Evolutionary conservation across 2,797 vertebrate genomes (phyloP).

Genomic region (Triplophysa yarkandensis): DNA sequence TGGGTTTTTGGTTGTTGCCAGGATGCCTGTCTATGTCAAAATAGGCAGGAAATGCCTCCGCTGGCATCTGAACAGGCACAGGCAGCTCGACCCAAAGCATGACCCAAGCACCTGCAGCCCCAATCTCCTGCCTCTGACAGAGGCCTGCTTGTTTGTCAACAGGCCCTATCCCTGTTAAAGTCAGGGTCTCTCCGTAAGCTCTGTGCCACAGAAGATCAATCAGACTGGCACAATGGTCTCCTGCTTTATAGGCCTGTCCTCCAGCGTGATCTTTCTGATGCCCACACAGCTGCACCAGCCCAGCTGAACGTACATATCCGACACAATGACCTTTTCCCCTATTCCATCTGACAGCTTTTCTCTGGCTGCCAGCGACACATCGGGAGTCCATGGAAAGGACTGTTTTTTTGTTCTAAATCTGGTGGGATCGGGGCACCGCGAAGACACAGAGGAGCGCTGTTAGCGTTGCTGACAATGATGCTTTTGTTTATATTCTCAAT

Average conservation of each 20-base stretch:
- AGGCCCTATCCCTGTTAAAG: slow-evolving; percentile 68
- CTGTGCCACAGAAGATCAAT: slow-evolving; percentile 74
- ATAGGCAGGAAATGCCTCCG: slow-evolving; percentile 79
- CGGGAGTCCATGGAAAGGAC: slow-evolving; percentile 38
- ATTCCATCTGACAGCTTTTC: slow-evolving; percentile 47
- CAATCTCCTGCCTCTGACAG: slow-evolving; percentile 71
- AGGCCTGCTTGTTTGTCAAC: slow-evolving; percentile 74
- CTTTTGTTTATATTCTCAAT: slow-evolving; percentile 72
- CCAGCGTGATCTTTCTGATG: slow-evolving; percentile 63
- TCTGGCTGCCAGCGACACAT: slow-evolving; percentile 55
- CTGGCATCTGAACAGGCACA: slow-evolving; percentile 72
- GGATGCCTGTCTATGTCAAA: slow-evolving; percentile 74
- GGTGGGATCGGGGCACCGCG: slow-evolving; percentile 59
- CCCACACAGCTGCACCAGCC: slow-evolving; percentile 75
- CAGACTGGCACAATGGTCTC: slow-evolving; percentile 76
- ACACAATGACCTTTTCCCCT: slow-evolving; percentile 68
- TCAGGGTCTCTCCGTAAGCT: slow-evolving; percentile 71
- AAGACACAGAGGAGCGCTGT: slow-evolving; percentile 74
- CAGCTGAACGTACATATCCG: slow-evolving; percentile 71
- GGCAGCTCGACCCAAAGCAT: slow-evolving; percentile 72
- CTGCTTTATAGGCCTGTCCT: slow-evolving; percentile 73
- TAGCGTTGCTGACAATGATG: slow-evolving; percentile 62
- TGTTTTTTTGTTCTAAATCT: slow-evolving; percentile 61
- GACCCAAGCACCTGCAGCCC: slow-evolving; percentile 78
- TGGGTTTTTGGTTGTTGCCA: slow-evolving; percentile 72